These are phyloP conservation scores for Calyptommatus sinebrachiatus DNA, from an alignment of 2,113 vertebrate species.

Conservation along the genomic window DNA sequence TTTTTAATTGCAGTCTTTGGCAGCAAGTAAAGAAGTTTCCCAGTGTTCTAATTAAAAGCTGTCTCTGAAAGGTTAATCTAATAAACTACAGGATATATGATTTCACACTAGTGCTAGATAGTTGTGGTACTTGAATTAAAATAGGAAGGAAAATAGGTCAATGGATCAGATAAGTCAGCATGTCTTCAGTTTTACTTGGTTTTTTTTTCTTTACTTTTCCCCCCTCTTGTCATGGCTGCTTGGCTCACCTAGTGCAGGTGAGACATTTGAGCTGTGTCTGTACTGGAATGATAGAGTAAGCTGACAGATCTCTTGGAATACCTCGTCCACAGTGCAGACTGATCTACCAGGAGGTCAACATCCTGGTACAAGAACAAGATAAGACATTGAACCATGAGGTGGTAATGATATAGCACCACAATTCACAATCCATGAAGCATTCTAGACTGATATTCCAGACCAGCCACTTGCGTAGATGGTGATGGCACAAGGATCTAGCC, in stretches of 20 bases:
- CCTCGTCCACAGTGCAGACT: too few relatives aligned
- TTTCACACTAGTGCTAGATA: neutral
- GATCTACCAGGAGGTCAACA: too few relatives aligned
- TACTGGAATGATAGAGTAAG: too few relatives aligned
- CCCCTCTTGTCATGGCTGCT: neutral
- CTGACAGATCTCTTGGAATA: too few relatives aligned
- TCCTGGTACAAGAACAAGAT: too few relatives aligned
- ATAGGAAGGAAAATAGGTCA: neutral
- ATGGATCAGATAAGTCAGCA: neutral
- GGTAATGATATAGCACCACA: too few relatives aligned
- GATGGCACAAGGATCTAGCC: too few relatives aligned
- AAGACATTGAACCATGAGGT: too few relatives aligned
- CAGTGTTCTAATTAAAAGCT: neutral
- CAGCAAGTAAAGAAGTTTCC: constrained; percentile 33
- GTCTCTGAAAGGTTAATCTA: constrained; percentile 26
- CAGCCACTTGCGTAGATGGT: too few relatives aligned
- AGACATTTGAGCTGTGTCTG: neutral
- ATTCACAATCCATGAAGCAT: too few relatives aligned
- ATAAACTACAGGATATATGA: constrained; percentile 15
- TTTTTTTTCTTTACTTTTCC: neutral
- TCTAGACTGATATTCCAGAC: too few relatives aligned
- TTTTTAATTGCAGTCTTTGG: constrained; percentile 38
- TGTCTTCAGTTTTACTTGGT: neutral
- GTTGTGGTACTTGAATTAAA: neutral
- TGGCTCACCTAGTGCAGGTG: neutral